Evolutionary conservation across 2,797 vertebrate genomes (phyloP).

Genomic region (Bucorvus abyssinicus): DNA sequence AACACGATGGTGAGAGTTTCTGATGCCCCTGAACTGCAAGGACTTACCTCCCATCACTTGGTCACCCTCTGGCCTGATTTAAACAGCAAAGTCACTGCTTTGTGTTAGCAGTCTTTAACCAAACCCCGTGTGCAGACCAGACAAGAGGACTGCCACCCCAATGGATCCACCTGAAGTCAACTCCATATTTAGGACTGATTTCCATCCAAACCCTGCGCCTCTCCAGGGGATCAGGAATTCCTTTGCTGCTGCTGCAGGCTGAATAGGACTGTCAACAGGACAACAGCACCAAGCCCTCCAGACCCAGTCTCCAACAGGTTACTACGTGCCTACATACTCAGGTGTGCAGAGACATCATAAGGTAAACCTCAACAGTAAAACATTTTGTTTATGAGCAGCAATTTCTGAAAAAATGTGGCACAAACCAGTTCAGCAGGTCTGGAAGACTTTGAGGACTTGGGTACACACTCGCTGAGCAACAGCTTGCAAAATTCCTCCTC

Average conservation of each 20-base stretch:
- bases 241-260: neutral
- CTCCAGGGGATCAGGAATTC: neutral
- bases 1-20: neutral
- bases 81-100: neutral
- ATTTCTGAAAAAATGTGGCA: neutral
- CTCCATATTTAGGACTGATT: neutral
- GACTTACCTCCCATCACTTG: neutral
- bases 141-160: neutral
- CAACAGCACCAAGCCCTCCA: neutral
- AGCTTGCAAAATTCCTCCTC: neutral
- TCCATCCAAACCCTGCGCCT: neutral
- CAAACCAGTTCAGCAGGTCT: neutral
- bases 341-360: neutral
- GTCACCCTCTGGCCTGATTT: neutral
- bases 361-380: neutral
- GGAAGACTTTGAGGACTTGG: neutral
- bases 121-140: neutral
- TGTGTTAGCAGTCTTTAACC: neutral
- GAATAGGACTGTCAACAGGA: neutral
- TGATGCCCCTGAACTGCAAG: neutral
- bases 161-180: neutral
- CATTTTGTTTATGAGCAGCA: rapidly evolving
- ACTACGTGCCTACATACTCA: neutral
- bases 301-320: neutral
- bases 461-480: neutral